A percentile compares a stretch with the other conserved stretches of the same genome.
Evolutionary conservation across 1,140 invertebrate species (phyloP).

Genomic region (Lerema accius): DNA sequence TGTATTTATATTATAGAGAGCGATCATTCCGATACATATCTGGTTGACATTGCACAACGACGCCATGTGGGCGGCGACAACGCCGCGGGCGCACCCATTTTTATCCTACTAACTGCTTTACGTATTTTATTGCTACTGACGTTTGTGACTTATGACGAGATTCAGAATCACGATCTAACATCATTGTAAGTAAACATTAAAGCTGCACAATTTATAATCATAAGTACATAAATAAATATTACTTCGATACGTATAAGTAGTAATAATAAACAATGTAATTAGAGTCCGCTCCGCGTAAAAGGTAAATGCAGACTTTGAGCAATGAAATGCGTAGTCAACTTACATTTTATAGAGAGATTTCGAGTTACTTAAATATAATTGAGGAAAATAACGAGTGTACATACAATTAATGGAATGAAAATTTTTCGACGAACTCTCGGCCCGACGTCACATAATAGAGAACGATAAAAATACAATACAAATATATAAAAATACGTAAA

Average conservation of each 20-base stretch:
- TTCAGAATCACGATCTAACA: conserved; percentile 81
- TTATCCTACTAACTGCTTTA: conserved; percentile 63
- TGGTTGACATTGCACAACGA: conserved; percentile 69
- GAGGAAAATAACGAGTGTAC: conserved; percentile 76
- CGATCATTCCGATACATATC: conserved; percentile 2
- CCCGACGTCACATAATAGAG: conserved; percentile 50
- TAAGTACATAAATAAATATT: conserved; percentile 82
- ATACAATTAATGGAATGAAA: conserved; percentile 59
- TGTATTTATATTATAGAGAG: conserved; percentile 1
- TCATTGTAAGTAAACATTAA: conserved; percentile 81
- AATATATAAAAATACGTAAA: conserved; percentile 49
- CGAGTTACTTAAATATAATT: conserved; percentile 67
- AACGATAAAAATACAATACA: conserved; percentile 61
- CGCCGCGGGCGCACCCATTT: conserved; percentile 52
- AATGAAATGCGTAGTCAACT: conserved; percentile 66
- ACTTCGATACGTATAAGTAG: conserved; percentile 70
- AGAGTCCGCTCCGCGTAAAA: conserved; percentile 63
- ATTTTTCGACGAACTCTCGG: conserved; percentile 40
- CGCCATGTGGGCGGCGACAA: conserved; percentile 42
- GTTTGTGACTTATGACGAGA: conserved; percentile 82
- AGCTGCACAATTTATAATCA: conserved; percentile 79
- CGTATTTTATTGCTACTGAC: conserved; percentile 79
- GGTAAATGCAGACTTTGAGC: conserved; percentile 74
- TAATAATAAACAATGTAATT: conserved; percentile 66
- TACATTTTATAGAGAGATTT: conserved; percentile 58